A percentile compares a stretch with the other conserved stretches of the same genome.
Conservation (phyloP, 2,888 invertebrate species). For the Dryomyza anilis region DNA sequence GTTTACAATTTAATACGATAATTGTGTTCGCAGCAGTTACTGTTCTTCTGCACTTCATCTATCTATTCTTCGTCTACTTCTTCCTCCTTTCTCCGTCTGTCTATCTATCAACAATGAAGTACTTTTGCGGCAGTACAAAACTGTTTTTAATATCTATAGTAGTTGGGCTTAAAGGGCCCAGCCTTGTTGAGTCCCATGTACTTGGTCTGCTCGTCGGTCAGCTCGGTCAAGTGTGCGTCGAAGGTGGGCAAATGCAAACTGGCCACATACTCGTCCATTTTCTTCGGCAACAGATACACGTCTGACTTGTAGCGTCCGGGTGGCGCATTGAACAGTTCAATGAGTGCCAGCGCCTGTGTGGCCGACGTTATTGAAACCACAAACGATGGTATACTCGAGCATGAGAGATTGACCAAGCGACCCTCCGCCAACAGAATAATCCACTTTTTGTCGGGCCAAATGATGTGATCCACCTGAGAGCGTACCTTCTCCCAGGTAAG, state of each 20-base stretch:
- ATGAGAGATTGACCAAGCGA: slow-evolving; percentile 92
- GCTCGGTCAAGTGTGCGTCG: slow-evolving; percentile 95
- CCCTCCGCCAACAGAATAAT: slow-evolving; percentile 94
- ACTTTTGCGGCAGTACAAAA: neutral
- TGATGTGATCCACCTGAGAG: slow-evolving; percentile 97
- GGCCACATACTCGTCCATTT: slow-evolving; percentile 99
- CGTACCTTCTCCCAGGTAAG: slow-evolving; percentile 96
- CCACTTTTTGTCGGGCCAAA: slow-evolving; percentile 96
- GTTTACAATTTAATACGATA: no score
- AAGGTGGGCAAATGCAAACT: slow-evolving; percentile 95
- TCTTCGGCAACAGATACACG: slow-evolving; percentile 96
- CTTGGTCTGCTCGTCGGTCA: slow-evolving; percentile 95
- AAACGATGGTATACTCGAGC: slow-evolving; percentile 96
- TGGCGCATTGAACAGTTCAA: slow-evolving; percentile 96
- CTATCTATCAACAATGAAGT: no score
- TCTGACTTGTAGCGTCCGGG: slow-evolving; percentile 93
- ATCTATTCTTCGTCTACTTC: no score
- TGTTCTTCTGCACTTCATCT: no score
- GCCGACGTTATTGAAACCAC: slow-evolving; percentile 97
- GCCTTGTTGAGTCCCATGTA: slow-evolving; percentile 97
- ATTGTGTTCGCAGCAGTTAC: no score
- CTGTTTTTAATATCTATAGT: slow-evolving; percentile 68
- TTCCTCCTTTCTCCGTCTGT: no score
- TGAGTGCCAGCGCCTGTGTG: slow-evolving; percentile 94
- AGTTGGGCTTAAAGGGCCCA: slow-evolving; percentile 98